Base-by-base conservation (phyloP, 2,113 vertebrate genomes). In the Pyrgilauda ruficollis region DNA sequence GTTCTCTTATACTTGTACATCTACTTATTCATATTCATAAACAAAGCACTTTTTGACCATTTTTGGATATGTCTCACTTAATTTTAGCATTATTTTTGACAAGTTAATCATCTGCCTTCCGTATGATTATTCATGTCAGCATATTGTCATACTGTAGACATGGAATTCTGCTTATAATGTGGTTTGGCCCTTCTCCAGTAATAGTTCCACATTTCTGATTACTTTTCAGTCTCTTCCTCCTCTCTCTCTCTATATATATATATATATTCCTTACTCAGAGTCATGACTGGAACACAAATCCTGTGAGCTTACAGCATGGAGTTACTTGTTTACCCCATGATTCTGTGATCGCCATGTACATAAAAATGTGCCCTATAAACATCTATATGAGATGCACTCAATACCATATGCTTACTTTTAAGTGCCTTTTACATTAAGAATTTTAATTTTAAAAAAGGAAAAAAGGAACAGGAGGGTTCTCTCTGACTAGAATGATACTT, bases 21-120 rank as follows among this genome's bases (percentile, higher is more conserved):
- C 63, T 81, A 46, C 72, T 90, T 77, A 74, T 41, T 68, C 68
- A 70, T 95, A 93, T 93, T 94, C 88, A 96, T 92, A 77, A 53
- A 31, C 79, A 86, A 84, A 84, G 50, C 24, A 24, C 33, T n/a
- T 86, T 90, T 70, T 96, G 88, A 96, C 96, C 92, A 92, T 97
- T 94, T 96, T 95, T 92, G 94, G 96, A 17, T 43, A 18, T 16
- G 15, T 27, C 50, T 62, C 33, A 30, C 22, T 84, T 63, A 10
- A 58, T 62, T 94, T 85, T 43, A 88, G 46, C 26, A 22, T 92
- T 94, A 59, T 95, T 90, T 95, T 74, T 88, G 61, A 84, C 39
- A 80, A 90, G 47, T 86, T 92, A 90, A 90, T 97, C 94, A 96
- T 74, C 88, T 83, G 27, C 39, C 80, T 93, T 86, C 61, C 50